Conservation (phyloP, 2,797 vertebrate genomes). For the Clangula hyemalis region DNA sequence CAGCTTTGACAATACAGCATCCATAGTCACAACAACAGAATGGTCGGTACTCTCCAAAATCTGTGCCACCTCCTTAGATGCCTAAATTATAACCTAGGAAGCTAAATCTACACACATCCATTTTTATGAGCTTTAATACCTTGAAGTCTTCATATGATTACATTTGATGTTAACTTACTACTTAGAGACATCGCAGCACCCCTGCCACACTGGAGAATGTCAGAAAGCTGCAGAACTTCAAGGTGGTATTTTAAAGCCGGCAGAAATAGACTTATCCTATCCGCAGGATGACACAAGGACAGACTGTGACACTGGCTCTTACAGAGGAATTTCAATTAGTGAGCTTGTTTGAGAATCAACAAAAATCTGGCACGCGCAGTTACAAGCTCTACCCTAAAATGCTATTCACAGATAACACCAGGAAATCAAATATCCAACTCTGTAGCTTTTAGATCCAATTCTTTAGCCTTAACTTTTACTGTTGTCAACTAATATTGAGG, state of each 20-base stretch:
- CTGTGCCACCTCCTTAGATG: neutral
- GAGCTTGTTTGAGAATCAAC: neutral
- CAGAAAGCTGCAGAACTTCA: neutral
- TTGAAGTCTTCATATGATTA: neutral
- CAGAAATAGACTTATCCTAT: conserved; percentile 11
- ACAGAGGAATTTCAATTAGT: neutral
- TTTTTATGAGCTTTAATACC: neutral
- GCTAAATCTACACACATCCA: neutral
- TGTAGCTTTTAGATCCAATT: neutral
- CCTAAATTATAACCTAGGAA: neutral
- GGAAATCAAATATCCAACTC: neutral
- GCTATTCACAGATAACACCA: neutral
- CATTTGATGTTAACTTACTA: neutral
- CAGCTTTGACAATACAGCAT: neutral
- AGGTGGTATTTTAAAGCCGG: neutral
- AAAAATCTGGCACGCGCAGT: neutral
- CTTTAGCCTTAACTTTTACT: neutral
- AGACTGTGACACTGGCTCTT: neutral
- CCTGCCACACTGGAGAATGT: neutral
- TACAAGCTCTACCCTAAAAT: neutral
- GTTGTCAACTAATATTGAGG: neutral
- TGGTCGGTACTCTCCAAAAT: accelerated
- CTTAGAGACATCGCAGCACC: neutral
- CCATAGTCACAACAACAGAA: neutral
- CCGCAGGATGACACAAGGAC: neutral